Evolutionary conservation across 2,797 vertebrate species (phyloP), one percentile per base, ranked within the genome.

Genomic region (Gambelia wislizenii): DNA sequence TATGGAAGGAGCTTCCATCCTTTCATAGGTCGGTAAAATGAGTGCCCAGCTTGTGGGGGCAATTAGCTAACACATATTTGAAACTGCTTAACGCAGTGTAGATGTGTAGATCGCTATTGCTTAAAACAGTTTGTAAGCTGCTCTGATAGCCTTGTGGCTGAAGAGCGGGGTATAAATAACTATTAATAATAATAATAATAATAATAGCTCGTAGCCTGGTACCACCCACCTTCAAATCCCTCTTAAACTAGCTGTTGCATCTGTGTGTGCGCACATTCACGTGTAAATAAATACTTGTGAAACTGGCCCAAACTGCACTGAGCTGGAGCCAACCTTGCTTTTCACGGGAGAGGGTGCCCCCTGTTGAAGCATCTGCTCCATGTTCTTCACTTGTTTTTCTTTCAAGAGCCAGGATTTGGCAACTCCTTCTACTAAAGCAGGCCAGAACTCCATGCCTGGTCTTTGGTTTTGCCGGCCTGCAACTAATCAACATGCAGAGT

Each of bases 401-500:
- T 33, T 7, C 54, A 25, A 72, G 1, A 8, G 1, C 42, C 56
- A 25, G 13, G 16, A 30, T 42, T 9, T 72, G 36, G 25, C 61
- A 39, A 18, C 16, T 27, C 75, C 76, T 78, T 67, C 39, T 54
- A 6, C 14, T 12, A 20, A 8, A 20, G 59, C 14, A 22, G 27
- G 85, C 82, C 86, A 88, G 74, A 84, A 33, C 83, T 87, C 89
- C 83, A 84, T 67, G 85, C 89, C 91, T 56, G 88, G 86, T 90
- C 91, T 89, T 92, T 39, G 80, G 20, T 76, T 83, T 81, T 25
- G 42, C 89, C 89, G 2, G 91, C 87, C 91, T 90, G 91, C 86
- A 89, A 90, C 91, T 93, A n/a, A 70, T 89, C 90, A 81, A 90
- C 91, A 91, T 84, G 86, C 91, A 80, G 91, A 88, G 89, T 69